Evolutionary conservation across 2,888 invertebrate species (phyloP).

Genomic region (Melinopterus prodromus): DNA sequence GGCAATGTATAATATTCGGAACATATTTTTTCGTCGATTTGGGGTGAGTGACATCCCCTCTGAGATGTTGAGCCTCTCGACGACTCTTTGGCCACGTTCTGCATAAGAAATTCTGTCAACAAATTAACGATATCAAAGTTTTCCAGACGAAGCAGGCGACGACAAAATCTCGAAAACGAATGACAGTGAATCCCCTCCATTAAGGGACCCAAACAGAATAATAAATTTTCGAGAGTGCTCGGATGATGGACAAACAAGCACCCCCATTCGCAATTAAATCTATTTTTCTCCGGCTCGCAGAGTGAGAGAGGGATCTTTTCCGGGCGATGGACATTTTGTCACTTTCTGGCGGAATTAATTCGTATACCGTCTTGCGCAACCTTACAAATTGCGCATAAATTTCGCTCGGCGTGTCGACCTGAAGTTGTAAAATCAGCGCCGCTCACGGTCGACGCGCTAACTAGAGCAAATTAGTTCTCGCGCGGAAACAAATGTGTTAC

Average conservation of each 20-base stretch:
- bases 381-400: not conserved
- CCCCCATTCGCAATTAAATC: constrained; percentile 16
- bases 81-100: constrained; percentile 54
- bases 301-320: not conserved
- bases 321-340: not conserved
- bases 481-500: not conserved
- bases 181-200: constrained; percentile 21
- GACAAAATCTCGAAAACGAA: constrained; percentile 15
- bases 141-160: constrained; percentile 27
- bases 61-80: constrained; percentile 51
- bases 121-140: constrained; percentile 51
- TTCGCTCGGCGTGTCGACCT: not conserved
- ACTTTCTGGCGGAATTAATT: not conserved
- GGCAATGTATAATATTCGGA: no score
- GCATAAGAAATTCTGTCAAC: constrained; percentile 59
- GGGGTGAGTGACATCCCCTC: not conserved
- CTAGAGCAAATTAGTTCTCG: not conserved
- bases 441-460: not conserved
- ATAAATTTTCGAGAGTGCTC: not conserved
- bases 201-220: not conserved
- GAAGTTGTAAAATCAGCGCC: not conserved
- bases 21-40: not conserved
- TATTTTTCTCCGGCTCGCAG: not conserved
- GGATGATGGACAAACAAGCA: constrained; percentile 8
- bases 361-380: not conserved